These are phyloP conservation scores for Uropetala carovei DNA, from an alignment of 2,888 invertebrate species.

Conservation along the genomic window DNA sequence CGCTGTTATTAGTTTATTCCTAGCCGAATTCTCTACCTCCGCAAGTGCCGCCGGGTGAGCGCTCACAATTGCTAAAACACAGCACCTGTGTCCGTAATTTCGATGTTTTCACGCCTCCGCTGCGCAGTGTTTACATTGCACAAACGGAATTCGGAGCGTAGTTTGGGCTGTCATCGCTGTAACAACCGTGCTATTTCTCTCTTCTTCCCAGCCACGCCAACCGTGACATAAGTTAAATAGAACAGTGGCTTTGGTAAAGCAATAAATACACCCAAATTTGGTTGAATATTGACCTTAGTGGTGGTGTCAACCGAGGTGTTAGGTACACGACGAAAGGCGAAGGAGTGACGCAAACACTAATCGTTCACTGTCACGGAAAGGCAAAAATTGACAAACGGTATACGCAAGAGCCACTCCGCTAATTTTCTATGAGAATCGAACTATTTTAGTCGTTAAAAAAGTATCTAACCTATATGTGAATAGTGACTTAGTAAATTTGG, in stretches of 20 bases:
- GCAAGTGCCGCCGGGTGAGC: not conserved
- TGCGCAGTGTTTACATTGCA: not conserved
- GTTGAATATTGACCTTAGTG: not conserved
- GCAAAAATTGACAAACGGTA: not conserved
- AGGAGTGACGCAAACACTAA: not conserved
- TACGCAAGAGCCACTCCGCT: not conserved
- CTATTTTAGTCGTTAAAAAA: not conserved
- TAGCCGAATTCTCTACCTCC: not conserved
- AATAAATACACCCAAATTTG: slow-evolving; percentile 13
- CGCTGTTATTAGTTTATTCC: not conserved
- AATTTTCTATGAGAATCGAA: not conserved
- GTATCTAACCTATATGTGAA: too few relatives aligned
- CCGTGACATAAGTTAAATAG: slow-evolving; percentile 8
- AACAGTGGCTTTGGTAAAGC: not conserved
- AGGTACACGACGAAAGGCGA: not conserved
- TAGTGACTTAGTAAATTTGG: too few relatives aligned
- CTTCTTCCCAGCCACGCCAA: not conserved
- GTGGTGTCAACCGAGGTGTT: not conserved
- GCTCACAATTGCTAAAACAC: not conserved
- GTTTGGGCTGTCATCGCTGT: not conserved
- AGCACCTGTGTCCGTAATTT: slow-evolving; percentile 21
- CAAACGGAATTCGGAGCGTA: not conserved
- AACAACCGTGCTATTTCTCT: not conserved
- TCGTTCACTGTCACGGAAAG: slow-evolving; percentile 4
- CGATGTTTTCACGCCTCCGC: slow-evolving; percentile 2